Conservation (phyloP, 1,140 invertebrate genomes). For the Goniozus legneri region DNA sequence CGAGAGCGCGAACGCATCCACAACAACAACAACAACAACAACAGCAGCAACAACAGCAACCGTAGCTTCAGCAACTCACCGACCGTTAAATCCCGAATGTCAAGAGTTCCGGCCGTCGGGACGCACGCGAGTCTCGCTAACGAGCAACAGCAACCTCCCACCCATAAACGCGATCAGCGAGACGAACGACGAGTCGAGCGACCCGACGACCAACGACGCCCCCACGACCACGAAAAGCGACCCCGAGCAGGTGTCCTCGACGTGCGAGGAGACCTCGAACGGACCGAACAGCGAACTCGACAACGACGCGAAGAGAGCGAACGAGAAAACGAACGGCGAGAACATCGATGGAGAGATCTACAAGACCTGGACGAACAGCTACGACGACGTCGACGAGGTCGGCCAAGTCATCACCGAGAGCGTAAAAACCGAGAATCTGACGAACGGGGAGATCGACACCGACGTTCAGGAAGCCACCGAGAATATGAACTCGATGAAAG, state of each 20-base stretch:
- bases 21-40: slow-evolving; percentile 1
- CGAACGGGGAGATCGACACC: slow-evolving; percentile 7
- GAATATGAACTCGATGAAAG: too few species aligned
- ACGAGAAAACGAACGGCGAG: not conserved
- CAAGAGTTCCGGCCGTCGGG: slow-evolving; percentile 42
- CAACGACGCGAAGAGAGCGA: not conserved
- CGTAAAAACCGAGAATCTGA: too few species aligned
- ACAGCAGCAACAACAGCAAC: slow-evolving; percentile 16
- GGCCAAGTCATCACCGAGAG: too few species aligned
- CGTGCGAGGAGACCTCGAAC: not conserved
- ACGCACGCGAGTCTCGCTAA: too few species aligned
- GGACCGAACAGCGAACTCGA: not conserved
- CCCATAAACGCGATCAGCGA: slow-evolving; percentile 1
- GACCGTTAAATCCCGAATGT: slow-evolving; percentile 47
- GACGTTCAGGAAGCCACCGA: too few species aligned
- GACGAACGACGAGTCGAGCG: not conserved
- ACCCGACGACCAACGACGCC: slow-evolving; percentile 2
- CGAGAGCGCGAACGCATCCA: slow-evolving; percentile 1
- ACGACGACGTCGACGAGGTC: too few species aligned
- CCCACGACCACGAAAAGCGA: not conserved
- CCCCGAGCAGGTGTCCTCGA: not conserved
- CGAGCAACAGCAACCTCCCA: too few species aligned
- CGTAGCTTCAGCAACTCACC: slow-evolving; percentile 20
- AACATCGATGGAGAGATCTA: slow-evolving; percentile 2
- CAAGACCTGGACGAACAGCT: too few species aligned